These are phyloP conservation scores for Argyrosomus regius DNA, from an alignment of 2,797 vertebrate genomes.

Conservation along the genomic window DNA sequence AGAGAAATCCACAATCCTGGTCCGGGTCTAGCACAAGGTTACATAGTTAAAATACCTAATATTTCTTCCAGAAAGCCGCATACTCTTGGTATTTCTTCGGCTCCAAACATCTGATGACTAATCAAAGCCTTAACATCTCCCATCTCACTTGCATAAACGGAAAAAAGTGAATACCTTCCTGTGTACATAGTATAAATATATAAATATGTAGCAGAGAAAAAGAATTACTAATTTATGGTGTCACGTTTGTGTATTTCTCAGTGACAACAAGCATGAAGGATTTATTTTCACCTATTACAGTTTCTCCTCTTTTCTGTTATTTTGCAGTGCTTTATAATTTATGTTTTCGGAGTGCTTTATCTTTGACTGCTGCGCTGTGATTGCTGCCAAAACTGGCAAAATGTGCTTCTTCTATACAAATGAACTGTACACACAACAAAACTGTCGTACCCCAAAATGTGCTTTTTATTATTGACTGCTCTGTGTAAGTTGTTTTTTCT, in stretches of 20 bases:
- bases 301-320: conserved; percentile 71
- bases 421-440: conserved; percentile 73
- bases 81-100: conserved; percentile 44
- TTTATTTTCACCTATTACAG: conserved; percentile 78
- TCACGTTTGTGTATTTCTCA: conserved; percentile 84
- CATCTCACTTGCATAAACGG: conserved; percentile 52
- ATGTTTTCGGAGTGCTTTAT: conserved; percentile 83
- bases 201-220: conserved; percentile 85
- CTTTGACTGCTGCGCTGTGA: conserved; percentile 81
- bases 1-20: conserved; percentile 52
- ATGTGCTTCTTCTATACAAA: conserved; percentile 79
- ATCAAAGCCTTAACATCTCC: conserved; percentile 83
- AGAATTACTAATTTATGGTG: conserved; percentile 86
- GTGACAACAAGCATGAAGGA: conserved; percentile 85
- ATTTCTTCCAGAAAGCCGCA: conserved; percentile 39
- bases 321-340: conserved; percentile 87
- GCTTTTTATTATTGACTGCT: conserved; percentile 80
- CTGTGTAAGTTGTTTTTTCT: conserved; percentile 66
- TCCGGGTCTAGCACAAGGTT: conserved; percentile 66
- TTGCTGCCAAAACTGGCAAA: conserved; percentile 78
- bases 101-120: conserved; percentile 70
- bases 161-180: conserved; percentile 44
- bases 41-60: conserved; percentile 43
- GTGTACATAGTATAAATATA: conserved; percentile 88
- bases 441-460: conserved; percentile 77